These are phyloP conservation scores for Melieria crassipennis DNA, from an alignment of 2,888 invertebrate genomes.

Conservation along the genomic window DNA sequence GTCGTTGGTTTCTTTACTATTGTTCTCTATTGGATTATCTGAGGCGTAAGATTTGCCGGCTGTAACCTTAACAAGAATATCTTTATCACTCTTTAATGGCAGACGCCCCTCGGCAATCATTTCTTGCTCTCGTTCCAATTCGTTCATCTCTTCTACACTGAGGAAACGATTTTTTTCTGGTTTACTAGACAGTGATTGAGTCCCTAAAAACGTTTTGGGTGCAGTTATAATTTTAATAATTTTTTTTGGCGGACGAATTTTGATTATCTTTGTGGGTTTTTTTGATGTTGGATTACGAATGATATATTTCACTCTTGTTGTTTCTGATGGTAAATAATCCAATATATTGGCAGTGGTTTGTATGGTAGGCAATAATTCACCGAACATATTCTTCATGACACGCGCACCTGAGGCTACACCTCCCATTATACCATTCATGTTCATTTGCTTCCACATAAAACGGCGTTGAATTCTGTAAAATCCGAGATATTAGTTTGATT, in stretches of 20 bases:
- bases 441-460: conserved; percentile 65
- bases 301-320: conserved; percentile 58
- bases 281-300: conserved; percentile 57
- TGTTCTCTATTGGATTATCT: conserved; percentile 35
- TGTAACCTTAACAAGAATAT: conserved; percentile 38
- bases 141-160: conserved; percentile 47
- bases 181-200: conserved; percentile 19
- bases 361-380: conserved; percentile 48
- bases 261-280: conserved; percentile 57
- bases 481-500: not conserved
- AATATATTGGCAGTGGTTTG: conserved; percentile 41
- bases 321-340: conserved; percentile 56
- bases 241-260: conserved; percentile 56
- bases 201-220: conserved; percentile 45
- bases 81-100: conserved; percentile 48
- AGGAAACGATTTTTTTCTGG: conserved; percentile 40
- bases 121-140: conserved; percentile 61
- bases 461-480: conserved; percentile 57
- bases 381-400: conserved; percentile 57
- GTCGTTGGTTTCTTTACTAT: conserved; percentile 15
- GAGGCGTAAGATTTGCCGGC: conserved; percentile 29
- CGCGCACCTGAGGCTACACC: conserved; percentile 54
- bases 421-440: conserved; percentile 57
- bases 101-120: conserved; percentile 56
- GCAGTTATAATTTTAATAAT: conserved; percentile 49